Evolutionary conservation across 2,113 vertebrate genomes (phyloP), one percentile per base, ranked within the genome.

Genomic region (Seriola aureovittata): DNA sequence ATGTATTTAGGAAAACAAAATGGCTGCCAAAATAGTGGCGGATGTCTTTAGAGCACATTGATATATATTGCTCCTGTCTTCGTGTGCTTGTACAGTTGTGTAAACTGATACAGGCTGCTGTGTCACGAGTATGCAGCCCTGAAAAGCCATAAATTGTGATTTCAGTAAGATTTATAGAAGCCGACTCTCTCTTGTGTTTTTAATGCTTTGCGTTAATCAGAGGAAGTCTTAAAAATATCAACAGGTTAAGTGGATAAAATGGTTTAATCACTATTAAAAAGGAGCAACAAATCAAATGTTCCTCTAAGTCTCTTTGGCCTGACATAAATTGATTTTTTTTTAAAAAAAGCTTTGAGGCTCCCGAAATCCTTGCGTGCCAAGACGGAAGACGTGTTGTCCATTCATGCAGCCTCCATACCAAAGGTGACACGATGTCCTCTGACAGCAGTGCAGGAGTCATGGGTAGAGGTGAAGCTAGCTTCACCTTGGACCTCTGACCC

Each of bases 1-100:
- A 58, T 88, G 91, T 87, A 80, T 93, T 93, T 92, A 92, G 91
- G 81, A 85, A 94, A 91, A 90, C 86, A 94, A 93, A 93, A 94
- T 93, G 94, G 91, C 92, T 89, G 91, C 86, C 91, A 87, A 88
- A 92, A 89, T 64, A 86, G 84, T 57, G 71, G 81, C 46, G 74
- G 62, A 86, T 83, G 86, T 91, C 81, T 80, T 86, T 42, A 40
- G 82, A 85, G 73, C 65, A 2, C 57, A 16, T 58, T 80, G 85
- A 88, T 82, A 81, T 84, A 83, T 29, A 83, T 83, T 54, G 19
- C 67, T 75, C 36, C 67, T 84, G 85, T 81, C 90, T 50, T 3
- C 14, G 42, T 67, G 59, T 42, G 65, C 78, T 48, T 0, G 72
- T 29, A 50, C 44, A 72, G 65, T 66, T 40, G 60, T 55, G 69